A percentile compares a stretch with the other conserved stretches of the same genome.
Evolutionary conservation across 1,140 invertebrate genomes (phyloP).

Genomic region (Anastrepha obliqua): DNA sequence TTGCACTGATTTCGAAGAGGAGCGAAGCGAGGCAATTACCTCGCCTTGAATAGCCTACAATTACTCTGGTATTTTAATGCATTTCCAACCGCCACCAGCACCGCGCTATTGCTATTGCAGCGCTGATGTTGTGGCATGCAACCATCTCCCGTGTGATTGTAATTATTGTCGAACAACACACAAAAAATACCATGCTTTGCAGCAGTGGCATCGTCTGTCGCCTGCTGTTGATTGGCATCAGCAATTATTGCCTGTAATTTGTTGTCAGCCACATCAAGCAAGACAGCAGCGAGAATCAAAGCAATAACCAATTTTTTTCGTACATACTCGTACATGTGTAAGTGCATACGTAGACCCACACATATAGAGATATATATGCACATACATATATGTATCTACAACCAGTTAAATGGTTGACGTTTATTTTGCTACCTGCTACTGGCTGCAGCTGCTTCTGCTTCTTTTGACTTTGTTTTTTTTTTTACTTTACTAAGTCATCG

Average conservation of each 20-base stretch:
- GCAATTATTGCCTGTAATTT: slow-evolving; percentile 51
- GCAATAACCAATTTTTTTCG: not conserved
- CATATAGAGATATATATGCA: not conserved
- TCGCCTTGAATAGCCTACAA: slow-evolving; percentile 9
- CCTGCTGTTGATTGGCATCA: slow-evolving; percentile 50
- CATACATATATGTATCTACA: not conserved
- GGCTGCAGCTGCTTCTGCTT: not conserved
- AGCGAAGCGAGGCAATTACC: not conserved
- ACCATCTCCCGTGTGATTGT: slow-evolving; percentile 14
- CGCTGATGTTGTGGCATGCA: slow-evolving; percentile 11
- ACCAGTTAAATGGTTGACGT: not conserved
- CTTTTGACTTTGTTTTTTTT: not conserved
- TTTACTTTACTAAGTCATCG: not conserved
- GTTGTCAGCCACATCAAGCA: slow-evolving; percentile 41
- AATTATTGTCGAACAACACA: slow-evolving; percentile 6
- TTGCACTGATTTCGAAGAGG: slow-evolving; percentile 18
- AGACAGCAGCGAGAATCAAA: not conserved
- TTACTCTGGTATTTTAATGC: slow-evolving; percentile 45
- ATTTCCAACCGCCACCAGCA: not conserved
- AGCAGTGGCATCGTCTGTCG: slow-evolving; percentile 20
- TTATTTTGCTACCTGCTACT: not conserved
- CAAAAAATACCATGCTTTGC: not conserved
- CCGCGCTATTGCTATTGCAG: not conserved
- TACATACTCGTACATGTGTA: not conserved
- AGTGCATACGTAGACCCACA: not conserved